Evolutionary conservation across 2,888 invertebrate genomes (phyloP), one percentile per base, ranked within the genome.

Genomic region (Lysandra coridon): DNA sequence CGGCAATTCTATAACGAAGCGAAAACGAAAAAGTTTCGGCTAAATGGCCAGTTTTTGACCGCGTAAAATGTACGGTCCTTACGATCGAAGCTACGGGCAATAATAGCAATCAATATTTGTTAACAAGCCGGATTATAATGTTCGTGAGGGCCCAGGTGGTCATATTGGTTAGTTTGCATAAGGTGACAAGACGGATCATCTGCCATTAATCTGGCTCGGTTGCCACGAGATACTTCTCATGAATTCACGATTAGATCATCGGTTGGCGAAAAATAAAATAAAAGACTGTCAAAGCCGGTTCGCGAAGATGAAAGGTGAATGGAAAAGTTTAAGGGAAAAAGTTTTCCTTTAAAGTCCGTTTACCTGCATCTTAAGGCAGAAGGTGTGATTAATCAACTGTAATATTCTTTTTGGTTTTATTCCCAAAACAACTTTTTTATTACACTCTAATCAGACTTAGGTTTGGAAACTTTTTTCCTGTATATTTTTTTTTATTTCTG

Each of bases 221-320:
- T 69, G 33, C 33, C 33, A 33, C 33, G 69, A 69, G 69, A 69
- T 33, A 37, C 69, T 69, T 69, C 69, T 69, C 33, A 69, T 69
- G 69, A 69, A 69, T 69, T 69, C 33, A 69, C 69, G 69, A 69
- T 69, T 69, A 69, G 69, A 69, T 69, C 69, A 69, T 69, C 69
- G 33, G 14, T 14, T 69, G 33, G 69, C 69, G 69, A 37, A 69
- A 64, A 64, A 64, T 69, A 69, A 69, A 69, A 69, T 69, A 30
- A 69, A 69, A 69, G 6, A 23, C 33, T 33, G 2, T 5, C 69
- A 17, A 23, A 69, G 33, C 33, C 33, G 12, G 69, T 69, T 69
- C 10, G 12, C 12, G 30, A 69, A 69, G 33, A 69, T 69, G 69
- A 69, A 69, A 33, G 69, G 69, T 69, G 69, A 69, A 69, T 7